Percentiles rank a stretch among this genome's conserved stretches.
Evolutionary conservation across 2,797 vertebrate genomes (phyloP).

Genomic region (Zenarchopterus dispar): DNA sequence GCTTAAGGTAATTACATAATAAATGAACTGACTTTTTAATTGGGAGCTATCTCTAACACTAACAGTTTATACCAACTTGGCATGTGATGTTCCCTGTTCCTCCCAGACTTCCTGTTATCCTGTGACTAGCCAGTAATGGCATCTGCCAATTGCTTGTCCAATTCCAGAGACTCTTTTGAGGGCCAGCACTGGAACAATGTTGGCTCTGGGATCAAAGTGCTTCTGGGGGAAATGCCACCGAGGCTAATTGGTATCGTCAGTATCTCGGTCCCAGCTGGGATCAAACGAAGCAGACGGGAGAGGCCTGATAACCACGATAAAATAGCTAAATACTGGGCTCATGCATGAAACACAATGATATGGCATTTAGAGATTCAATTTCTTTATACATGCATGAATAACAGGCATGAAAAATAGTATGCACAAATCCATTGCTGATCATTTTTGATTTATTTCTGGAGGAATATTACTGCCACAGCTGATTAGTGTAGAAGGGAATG

Average conservation of each 20-base stretch:
- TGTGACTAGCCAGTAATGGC: conserved; percentile 40
- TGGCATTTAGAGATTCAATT: conserved; percentile 67
- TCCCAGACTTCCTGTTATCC: conserved; percentile 56
- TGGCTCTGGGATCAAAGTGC: conserved; percentile 60
- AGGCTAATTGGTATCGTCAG: conserved; percentile 67
- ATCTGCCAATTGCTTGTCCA: conserved; percentile 63
- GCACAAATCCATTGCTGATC: conserved; percentile 62
- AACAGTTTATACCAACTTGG: conserved; percentile 44
- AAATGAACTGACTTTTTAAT: conserved; percentile 36
- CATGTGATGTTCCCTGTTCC: conserved; percentile 30
- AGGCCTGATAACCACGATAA: conserved; percentile 46
- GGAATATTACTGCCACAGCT: conserved; percentile 58
- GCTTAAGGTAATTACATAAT: conserved; percentile 38
- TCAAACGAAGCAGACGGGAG: conserved; percentile 39
- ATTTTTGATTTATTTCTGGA: conserved; percentile 66
- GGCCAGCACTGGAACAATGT: conserved; percentile 48
- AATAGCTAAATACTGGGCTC: conserved; percentile 42
- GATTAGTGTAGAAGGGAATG: conserved; percentile 54
- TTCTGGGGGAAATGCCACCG: conserved; percentile 50
- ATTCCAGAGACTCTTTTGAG: conserved; percentile 8
- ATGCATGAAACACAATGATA: conserved; percentile 64
- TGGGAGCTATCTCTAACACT: conserved; percentile 16
- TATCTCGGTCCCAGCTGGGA: conserved; percentile 64
- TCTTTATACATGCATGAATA: conserved; percentile 57
- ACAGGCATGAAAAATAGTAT: conserved; percentile 51